Conservation (phyloP, 2,797 vertebrate genomes). For the Parauchenoglanis ngamensis region DNA sequence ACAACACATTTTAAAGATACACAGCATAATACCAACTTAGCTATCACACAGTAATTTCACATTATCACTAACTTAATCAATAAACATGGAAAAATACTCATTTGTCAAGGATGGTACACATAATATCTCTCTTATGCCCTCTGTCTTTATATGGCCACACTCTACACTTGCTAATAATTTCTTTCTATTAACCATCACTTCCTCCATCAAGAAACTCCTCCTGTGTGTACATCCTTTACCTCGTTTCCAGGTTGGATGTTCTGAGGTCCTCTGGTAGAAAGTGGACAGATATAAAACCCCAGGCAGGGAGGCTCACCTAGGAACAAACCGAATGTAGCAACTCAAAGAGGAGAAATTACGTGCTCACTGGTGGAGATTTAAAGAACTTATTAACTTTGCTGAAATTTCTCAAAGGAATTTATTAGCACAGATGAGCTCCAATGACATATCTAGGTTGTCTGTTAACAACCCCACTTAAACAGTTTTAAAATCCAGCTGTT, state of each 20-base stretch:
- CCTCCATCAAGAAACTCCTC: constrained; percentile 26
- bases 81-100: not conserved
- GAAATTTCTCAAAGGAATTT: constrained; percentile 4
- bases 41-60: not conserved
- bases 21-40: not conserved
- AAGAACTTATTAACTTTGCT: constrained; percentile 3
- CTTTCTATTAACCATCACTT: constrained; percentile 4
- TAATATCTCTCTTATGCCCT: constrained; percentile 7
- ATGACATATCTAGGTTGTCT: not conserved
- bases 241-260: constrained; percentile 52
- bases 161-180: not conserved
- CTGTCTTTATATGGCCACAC: not conserved
- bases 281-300: constrained; percentile 53
- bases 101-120: not conserved
- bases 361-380: constrained; percentile 42
- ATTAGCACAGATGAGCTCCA: not conserved
- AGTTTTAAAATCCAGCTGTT: not conserved
- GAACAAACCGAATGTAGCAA: constrained; percentile 55
- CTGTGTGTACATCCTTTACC: constrained; percentile 50
- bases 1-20: not conserved
- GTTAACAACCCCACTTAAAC: not conserved
- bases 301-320: constrained; percentile 51
- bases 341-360: constrained; percentile 47
- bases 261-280: constrained; percentile 53
- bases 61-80: not conserved